phyloP scores from a whole-genome alignment of 2,888 invertebrate species.

The Dynastes hyllus region DNA sequence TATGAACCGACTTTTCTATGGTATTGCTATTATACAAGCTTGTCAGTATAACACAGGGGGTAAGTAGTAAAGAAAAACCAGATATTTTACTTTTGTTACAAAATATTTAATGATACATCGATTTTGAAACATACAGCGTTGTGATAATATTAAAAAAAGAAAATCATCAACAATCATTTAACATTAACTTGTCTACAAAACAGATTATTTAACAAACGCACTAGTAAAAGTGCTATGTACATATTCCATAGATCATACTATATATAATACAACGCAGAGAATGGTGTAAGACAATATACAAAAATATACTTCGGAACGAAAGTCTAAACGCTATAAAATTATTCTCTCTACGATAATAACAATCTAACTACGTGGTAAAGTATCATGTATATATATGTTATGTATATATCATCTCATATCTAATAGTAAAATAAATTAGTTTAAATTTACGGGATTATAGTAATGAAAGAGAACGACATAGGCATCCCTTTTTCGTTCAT shows the following conservation, averaged over 20 bases:
- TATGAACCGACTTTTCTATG: not conserved
- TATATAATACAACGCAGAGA: conserved; percentile 44
- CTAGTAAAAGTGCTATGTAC: conserved; percentile 52
- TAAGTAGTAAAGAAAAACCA: conserved; percentile 10
- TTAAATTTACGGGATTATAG: not conserved
- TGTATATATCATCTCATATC: conserved; percentile 12
- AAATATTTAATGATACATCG: conserved; percentile 53
- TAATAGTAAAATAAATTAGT: conserved; percentile 27
- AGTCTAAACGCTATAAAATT: conserved; percentile 55
- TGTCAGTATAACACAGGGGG: not conserved
- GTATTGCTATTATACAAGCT: too few relatives aligned
- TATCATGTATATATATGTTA: conserved; percentile 24
- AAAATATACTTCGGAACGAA: conserved; percentile 58
- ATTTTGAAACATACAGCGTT: conserved; percentile 51
- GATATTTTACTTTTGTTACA: conserved; percentile 47
- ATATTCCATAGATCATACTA: conserved; percentile 45
- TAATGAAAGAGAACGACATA: not conserved
- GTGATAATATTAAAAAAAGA: conserved; percentile 48
- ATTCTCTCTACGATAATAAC: conserved; percentile 54
- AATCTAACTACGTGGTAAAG: conserved; percentile 51
- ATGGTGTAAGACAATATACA: conserved; percentile 56
- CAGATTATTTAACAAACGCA: conserved; percentile 55
- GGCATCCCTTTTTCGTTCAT: not conserved
- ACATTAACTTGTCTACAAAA: conserved; percentile 57
- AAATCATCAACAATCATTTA: conserved; percentile 55